Percentiles rank a stretch among this genome's conserved stretches.
Evolutionary conservation across 2,797 vertebrate species (phyloP).

Genomic region (Alca torda): DNA sequence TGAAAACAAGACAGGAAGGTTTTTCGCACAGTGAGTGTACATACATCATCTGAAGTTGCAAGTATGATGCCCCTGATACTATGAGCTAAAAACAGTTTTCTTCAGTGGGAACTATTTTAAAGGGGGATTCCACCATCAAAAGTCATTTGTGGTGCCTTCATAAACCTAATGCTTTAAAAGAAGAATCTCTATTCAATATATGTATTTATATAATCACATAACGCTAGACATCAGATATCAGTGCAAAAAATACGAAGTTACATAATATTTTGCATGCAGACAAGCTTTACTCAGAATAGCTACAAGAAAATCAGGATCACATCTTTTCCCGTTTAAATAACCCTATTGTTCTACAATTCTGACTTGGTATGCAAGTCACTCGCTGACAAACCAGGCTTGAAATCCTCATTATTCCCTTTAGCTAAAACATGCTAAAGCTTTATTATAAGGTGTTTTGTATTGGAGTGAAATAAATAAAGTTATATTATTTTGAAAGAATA

Average conservation of each 20-base stretch:
- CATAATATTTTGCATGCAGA: neutral
- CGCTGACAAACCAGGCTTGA: neutral
- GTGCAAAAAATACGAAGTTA: neutral
- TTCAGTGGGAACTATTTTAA: neutral
- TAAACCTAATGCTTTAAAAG: neutral
- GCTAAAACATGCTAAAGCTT: slow-evolving; percentile 29
- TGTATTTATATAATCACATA: neutral
- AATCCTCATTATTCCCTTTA: slow-evolving; percentile 37
- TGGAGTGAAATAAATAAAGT: slow-evolving; percentile 38
- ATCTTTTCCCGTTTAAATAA: slow-evolving; percentile 38
- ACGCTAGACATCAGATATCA: neutral
- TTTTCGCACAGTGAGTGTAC: neutral
- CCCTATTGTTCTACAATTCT: slow-evolving; percentile 6
- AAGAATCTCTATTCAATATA: neutral
- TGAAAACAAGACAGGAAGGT: neutral
- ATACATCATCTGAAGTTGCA: neutral
- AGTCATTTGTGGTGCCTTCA: neutral
- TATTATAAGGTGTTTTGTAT: neutral
- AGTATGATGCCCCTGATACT: neutral
- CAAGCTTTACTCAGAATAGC: neutral
- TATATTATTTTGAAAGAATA: slow-evolving; percentile 21
- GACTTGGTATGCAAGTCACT: slow-evolving; percentile 29
- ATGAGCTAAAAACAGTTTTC: slow-evolving; percentile 4
- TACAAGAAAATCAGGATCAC: slow-evolving; percentile 29
- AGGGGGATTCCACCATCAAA: neutral